These are phyloP conservation scores for Crematogaster levior DNA, from an alignment of 2,888 invertebrate genomes.

Conservation along the genomic window DNA sequence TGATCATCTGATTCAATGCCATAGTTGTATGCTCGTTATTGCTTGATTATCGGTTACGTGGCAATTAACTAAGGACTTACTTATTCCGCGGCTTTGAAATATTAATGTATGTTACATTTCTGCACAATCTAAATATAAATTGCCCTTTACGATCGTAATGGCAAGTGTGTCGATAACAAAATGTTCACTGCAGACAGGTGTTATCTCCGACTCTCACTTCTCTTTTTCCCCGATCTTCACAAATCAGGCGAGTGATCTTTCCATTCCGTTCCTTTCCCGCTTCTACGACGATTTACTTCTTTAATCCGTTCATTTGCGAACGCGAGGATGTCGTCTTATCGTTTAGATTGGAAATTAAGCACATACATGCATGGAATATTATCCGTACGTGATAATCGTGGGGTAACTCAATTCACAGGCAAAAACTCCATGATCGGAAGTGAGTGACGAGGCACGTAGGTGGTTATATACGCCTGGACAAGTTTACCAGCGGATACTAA, in stretches of 20 bases:
- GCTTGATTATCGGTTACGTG: slow-evolving; percentile 31
- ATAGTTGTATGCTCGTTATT: slow-evolving; percentile 17
- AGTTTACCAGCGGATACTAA: slow-evolving; percentile 37
- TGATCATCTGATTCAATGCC: background rate
- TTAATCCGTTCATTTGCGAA: slow-evolving; percentile 4
- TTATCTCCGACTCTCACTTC: slow-evolving; percentile 4
- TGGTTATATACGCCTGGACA: slow-evolving; percentile 36
- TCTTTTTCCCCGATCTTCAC: slow-evolving; percentile 4
- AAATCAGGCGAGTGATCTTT: slow-evolving; percentile 30
- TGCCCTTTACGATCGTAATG: background rate
- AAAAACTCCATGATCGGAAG: slow-evolving; percentile 57
- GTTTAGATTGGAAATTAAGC: slow-evolving; percentile 67
- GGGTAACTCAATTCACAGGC: slow-evolving; percentile 51
- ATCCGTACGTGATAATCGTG: slow-evolving; percentile 59
- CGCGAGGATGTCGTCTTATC: slow-evolving; percentile 31
- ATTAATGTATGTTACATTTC: slow-evolving; percentile 16
- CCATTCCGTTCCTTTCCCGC: background rate
- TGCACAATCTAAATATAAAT: slow-evolving; percentile 23
- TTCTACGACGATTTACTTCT: slow-evolving; percentile 29
- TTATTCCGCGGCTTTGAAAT: background rate
- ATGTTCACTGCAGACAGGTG: background rate
- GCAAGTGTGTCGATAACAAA: slow-evolving; percentile 9
- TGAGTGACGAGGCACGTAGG: slow-evolving; percentile 43
- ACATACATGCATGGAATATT: slow-evolving; percentile 48
- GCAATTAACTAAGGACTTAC: background rate